phyloP scores from a whole-genome alignment of 2,888 invertebrate genomes.

The Cheilosia impressa region DNA sequence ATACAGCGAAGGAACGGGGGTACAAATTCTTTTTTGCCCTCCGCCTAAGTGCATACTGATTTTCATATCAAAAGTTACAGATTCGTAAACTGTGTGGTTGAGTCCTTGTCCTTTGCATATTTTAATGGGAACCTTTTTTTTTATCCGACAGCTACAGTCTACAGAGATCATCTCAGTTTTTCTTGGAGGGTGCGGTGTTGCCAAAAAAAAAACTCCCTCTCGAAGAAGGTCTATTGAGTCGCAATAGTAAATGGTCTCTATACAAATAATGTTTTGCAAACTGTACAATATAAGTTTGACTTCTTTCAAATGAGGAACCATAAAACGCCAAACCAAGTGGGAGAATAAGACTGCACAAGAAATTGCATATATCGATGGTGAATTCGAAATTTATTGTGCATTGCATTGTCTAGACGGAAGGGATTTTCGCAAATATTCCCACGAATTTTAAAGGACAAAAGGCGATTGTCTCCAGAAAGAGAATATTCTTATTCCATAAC shows the following conservation, averaged over 20 bases:
- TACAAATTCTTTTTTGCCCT: no score
- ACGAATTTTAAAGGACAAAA: neutral
- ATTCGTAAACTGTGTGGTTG: no score
- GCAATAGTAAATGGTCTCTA: neutral
- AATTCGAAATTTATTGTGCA: constrained; percentile 11
- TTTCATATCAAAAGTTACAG: no score
- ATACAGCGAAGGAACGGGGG: no score
- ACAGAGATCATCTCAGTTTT: no score
- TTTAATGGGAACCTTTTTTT: no score
- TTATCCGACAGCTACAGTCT: no score
- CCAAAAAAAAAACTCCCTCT: no score
- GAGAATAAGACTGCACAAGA: neutral
- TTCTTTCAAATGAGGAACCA: neutral
- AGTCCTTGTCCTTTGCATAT: no score
- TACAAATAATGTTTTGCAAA: neutral
- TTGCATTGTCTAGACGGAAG: constrained; percentile 23
- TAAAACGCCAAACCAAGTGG: neutral
- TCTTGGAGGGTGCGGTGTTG: no score
- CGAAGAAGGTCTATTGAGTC: neutral
- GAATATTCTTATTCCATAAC: neutral
- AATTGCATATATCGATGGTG: neutral
- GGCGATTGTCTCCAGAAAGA: neutral
- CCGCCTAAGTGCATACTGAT: no score
- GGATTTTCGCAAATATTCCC: constrained; percentile 7
- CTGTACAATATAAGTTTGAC: neutral